phyloP scores from a whole-genome alignment of 1,140 invertebrate species.

The Trinorchestia longiramus region DNA sequence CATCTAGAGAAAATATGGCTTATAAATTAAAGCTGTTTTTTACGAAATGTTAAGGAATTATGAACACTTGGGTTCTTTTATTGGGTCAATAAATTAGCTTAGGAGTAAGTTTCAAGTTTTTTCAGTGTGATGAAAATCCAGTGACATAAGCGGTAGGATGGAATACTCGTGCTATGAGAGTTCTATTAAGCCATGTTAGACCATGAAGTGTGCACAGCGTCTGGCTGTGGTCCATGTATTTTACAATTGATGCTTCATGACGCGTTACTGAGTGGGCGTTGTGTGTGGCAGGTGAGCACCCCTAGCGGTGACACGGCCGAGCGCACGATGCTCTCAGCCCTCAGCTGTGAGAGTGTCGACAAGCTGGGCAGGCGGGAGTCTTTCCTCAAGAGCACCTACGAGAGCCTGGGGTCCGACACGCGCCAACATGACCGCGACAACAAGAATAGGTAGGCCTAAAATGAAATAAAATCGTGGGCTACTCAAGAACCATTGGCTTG shows the following conservation, averaged over 20 bases:
- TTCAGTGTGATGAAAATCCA: too few relatives aligned
- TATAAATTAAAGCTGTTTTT: background rate
- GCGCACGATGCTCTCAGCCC: constrained; percentile 72
- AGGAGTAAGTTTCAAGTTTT: too few relatives aligned
- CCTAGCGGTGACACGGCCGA: constrained; percentile 82
- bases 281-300: constrained; percentile 70
- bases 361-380: constrained; percentile 78
- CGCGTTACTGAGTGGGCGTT: background rate
- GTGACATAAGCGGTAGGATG: too few relatives aligned
- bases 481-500: background rate
- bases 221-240: too few relatives aligned
- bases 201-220: too few relatives aligned
- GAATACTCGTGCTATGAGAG: too few relatives aligned
- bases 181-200: too few relatives aligned
- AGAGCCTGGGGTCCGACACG: constrained; percentile 64
- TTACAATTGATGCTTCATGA: too few relatives aligned
- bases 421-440: constrained; percentile 42
- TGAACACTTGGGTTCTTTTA: too few relatives aligned
- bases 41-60: too few relatives aligned
- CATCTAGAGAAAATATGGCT: background rate
- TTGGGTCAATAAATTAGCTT: too few relatives aligned
- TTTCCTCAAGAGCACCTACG: constrained; percentile 79
- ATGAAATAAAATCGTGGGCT: background rate
- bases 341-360: constrained; percentile 78
- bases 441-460: constrained; percentile 52